Percentiles rank a stretch among this genome's conserved stretches.
These are phyloP conservation scores for Smittia aterrima DNA, from an alignment of 2,888 invertebrate species.

Conservation along the genomic window DNA sequence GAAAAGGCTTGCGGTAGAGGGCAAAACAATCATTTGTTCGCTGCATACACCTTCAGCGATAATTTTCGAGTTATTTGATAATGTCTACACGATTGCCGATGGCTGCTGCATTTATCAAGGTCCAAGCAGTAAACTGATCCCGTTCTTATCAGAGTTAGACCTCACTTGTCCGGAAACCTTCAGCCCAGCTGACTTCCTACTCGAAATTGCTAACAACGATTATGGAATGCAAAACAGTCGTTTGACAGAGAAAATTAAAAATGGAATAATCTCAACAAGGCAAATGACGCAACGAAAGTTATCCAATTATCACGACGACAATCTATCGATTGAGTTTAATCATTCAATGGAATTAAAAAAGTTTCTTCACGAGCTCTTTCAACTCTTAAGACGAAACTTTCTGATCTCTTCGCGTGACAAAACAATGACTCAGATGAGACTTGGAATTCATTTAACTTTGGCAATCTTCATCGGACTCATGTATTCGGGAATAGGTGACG, in stretches of 20 bases:
- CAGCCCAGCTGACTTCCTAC: conserved; percentile 80
- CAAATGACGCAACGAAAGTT: conserved; percentile 50
- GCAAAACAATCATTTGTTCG: conserved; percentile 78
- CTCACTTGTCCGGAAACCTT: conserved; percentile 85
- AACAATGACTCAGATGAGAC: conserved; percentile 67
- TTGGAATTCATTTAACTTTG: conserved; percentile 70
- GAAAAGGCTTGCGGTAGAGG: conserved; percentile 77
- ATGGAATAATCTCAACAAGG: conserved; percentile 59
- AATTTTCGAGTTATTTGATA: conserved; percentile 84
- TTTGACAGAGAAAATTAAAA: conserved; percentile 62
- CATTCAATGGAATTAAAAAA: background rate
- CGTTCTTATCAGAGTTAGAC: conserved; percentile 69
- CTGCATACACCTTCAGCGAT: conserved; percentile 84
- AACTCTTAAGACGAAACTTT: conserved; percentile 59
- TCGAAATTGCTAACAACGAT: conserved; percentile 79
- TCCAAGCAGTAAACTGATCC: conserved; percentile 69
- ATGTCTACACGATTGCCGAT: conserved; percentile 76
- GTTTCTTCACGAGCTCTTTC: conserved; percentile 42
- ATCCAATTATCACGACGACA: background rate
- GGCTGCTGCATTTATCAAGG: conserved; percentile 82
- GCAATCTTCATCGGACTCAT: conserved; percentile 74
- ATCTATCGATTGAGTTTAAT: too few relatives aligned
- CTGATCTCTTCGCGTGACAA: conserved; percentile 62
- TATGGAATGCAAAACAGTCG: conserved; percentile 62
- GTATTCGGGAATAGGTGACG: conserved; percentile 74